phyloP scores from a whole-genome alignment of 2,113 vertebrate genomes.

The Pseudonaja textilis region DNA sequence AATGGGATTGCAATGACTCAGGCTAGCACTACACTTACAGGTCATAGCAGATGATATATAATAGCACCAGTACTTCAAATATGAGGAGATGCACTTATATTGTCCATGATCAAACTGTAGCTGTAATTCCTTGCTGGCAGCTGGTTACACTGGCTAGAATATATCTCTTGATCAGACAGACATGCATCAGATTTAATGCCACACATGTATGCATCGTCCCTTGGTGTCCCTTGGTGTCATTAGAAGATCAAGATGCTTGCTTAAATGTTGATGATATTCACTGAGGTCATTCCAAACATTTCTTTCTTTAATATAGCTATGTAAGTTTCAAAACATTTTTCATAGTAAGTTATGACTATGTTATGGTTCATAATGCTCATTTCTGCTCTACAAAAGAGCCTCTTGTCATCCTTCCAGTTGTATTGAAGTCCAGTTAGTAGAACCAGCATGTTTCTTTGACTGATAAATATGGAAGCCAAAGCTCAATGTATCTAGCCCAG shows the following conservation, averaged over 20 bases:
- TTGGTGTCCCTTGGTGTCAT: neutral
- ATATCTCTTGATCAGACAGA: neutral
- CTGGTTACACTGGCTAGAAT: neutral
- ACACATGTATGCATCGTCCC: no score
- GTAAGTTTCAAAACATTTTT: neutral
- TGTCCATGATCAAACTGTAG: neutral
- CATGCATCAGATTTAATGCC: neutral
- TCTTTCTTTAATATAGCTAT: neutral
- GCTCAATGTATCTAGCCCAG: neutral
- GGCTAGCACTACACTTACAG: neutral
- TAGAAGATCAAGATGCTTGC: neutral
- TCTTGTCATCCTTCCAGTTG: neutral
- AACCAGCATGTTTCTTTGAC: neutral
- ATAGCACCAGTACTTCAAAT: neutral
- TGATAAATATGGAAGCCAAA: neutral
- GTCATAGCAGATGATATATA: neutral
- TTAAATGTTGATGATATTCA: neutral
- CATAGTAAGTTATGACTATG: neutral
- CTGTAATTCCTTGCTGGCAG: neutral
- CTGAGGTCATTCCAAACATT: neutral
- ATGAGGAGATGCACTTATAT: neutral
- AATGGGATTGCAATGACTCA: neutral
- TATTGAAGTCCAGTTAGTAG: neutral
- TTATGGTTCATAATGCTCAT: neutral
- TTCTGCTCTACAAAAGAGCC: neutral